Evolutionary conservation across 2,888 invertebrate species (phyloP).

Genomic region (Eupithecia abbreviata): DNA sequence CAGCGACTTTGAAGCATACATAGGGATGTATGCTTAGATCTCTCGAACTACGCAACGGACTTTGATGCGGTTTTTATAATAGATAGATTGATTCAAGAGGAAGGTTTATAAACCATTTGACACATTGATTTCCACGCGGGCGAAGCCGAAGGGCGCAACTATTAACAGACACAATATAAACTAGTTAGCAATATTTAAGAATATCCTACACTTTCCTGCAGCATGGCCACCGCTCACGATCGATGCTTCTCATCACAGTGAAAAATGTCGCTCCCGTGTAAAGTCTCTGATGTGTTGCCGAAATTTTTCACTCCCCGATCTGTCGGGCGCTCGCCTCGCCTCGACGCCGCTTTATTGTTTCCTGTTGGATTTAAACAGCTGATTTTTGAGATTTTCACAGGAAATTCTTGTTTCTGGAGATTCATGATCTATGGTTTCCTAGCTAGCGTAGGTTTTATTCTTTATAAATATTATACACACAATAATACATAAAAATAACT

Average conservation of each 20-base stretch:
- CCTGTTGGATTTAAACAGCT: conserved; percentile 23
- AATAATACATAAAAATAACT: no score
- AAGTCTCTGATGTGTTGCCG: conserved; percentile 40
- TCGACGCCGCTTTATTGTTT: conserved; percentile 41
- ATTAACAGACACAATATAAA: not conserved
- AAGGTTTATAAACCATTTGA: no score
- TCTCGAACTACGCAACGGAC: no score
- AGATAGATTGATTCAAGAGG: no score
- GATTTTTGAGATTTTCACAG: conserved; percentile 8
- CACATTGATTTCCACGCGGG: no score
- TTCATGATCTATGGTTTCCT: not conserved
- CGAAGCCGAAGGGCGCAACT: no score
- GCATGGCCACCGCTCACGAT: conserved; percentile 42
- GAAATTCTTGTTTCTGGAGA: not conserved
- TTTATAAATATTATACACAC: no score
- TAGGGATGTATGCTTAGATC: no score
- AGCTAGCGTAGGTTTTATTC: not conserved
- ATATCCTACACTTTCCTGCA: not conserved
- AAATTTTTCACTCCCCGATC: conserved; percentile 44
- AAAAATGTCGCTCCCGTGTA: conserved; percentile 45
- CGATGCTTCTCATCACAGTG: conserved; percentile 50
- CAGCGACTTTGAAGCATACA: no score
- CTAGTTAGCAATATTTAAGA: not conserved
- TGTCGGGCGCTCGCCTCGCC: conserved; percentile 30
- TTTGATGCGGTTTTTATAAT: no score